A percentile compares a stretch with the other conserved stretches of the same genome.
phyloP scores from a whole-genome alignment of 2,888 invertebrate species.

The Lepidocyrtoides sp. region DNA sequence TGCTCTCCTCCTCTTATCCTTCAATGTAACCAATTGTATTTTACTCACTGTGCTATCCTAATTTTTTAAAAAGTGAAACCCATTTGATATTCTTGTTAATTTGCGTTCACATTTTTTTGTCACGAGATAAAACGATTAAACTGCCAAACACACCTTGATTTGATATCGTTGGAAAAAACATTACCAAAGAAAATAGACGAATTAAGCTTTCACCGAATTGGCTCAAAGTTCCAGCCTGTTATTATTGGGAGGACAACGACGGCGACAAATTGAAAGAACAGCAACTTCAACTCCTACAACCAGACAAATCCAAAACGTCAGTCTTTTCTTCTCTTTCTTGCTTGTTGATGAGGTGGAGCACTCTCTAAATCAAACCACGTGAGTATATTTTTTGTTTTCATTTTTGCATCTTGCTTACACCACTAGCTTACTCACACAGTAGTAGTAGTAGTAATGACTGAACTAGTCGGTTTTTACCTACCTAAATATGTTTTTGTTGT shows the following conservation, averaged over 20 bases:
- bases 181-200: neutral
- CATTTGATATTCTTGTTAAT: neutral
- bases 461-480: neutral
- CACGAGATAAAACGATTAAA: slow-evolving; percentile 44
- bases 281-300: neutral
- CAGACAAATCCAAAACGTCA: neutral
- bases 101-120: slow-evolving; percentile 6
- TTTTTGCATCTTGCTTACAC: neutral
- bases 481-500: slow-evolving; percentile 16
- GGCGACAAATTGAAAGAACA: neutral
- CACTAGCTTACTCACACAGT: neutral
- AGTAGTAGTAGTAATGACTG: neutral
- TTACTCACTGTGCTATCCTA: neutral
- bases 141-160: neutral
- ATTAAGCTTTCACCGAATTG: neutral
- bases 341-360: slow-evolving; percentile 50
- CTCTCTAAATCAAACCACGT: slow-evolving; percentile 56
- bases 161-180: neutral
- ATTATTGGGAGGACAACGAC: neutral
- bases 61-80: slow-evolving; percentile 3
- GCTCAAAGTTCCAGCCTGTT: neutral
- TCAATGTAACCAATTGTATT: neutral
- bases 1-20: neutral
- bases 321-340: neutral
- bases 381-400: slow-evolving; percentile 37